These are phyloP conservation scores for Malurus leucopterus DNA, from an alignment of 2,797 vertebrate species.

Conservation along the genomic window DNA sequence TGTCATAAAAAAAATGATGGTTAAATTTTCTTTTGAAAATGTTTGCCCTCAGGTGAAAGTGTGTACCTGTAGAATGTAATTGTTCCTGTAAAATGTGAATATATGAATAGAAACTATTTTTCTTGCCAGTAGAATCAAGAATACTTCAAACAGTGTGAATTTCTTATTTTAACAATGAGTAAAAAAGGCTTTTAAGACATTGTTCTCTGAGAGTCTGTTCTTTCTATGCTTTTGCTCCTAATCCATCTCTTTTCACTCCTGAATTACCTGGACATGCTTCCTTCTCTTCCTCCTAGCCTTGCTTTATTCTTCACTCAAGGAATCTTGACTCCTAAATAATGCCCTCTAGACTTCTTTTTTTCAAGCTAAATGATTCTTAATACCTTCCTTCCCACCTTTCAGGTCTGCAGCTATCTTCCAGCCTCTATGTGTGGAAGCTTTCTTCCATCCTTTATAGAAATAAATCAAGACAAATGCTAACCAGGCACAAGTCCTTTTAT, in stretches of 20 bases:
- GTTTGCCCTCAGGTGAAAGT: rapidly evolving
- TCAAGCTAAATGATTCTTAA: background rate
- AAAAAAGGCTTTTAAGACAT: background rate
- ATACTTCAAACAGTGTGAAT: background rate
- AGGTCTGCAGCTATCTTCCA: background rate
- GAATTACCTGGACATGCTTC: background rate
- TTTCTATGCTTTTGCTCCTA: background rate
- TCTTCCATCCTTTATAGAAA: background rate
- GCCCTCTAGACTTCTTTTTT: background rate
- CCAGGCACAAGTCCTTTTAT: background rate
- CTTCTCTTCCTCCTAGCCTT: background rate
- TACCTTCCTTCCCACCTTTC: background rate
- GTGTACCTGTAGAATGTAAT: background rate
- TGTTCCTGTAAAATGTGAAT: background rate
- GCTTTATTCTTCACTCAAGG: background rate
- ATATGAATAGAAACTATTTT: background rate
- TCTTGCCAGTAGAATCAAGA: background rate
- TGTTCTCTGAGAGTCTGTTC: background rate
- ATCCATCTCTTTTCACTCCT: background rate
- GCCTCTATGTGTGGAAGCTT: background rate
- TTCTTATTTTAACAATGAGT: background rate
- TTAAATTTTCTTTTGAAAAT: background rate
- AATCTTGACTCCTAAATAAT: background rate
- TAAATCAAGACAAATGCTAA: background rate
- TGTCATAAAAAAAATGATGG: background rate